Evolutionary conservation across 1,140 invertebrate species (phyloP), one percentile per base, ranked within the genome.

Genomic region (Saccostrea echinata): DNA sequence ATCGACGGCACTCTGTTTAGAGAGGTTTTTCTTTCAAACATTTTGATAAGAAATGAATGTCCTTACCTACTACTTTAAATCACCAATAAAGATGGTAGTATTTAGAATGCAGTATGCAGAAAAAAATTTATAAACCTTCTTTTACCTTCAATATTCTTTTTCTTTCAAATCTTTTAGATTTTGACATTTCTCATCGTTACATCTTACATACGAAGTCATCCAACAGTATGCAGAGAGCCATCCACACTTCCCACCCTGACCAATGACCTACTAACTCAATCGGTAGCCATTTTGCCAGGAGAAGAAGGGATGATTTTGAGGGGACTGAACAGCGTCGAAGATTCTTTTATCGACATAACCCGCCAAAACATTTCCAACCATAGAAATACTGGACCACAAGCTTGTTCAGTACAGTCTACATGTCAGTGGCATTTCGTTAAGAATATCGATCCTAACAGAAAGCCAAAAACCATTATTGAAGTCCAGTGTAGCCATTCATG

Each of bases 401-500:
- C 1, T 52, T 83, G 81, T 51, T 87, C 86, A 21, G 43, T 35
- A 4, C 30, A 82, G 53, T 71, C 81, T 21, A 84, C 82, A 53
- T 87, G 86, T 35, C 57, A 33, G 0, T 87, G 86, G 86, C 61
- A 84, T 53, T 87, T 53, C 76, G 61, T 84, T 4, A 68, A 30
- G 13, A 87, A 87, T 55, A 84, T 84, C n/a, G 86, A 87, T 55
- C 33, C 33, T 21, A 84, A 84, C 24, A 84, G 86, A 57, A 30
- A 52, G 21, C 86, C 86, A 11, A 84, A 51, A 76, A 64, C 35
- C 21, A 71, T 87, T 11, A 71, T 43, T 0, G 86, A 87, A 30
- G 86, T 61, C 16, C 55, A 87, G 24, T 87, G 86, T 61, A 64
- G 80, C 16, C 68, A 33, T 35, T 68, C 68, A 8, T 84, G 86